Percentiles rank a stretch among this genome's conserved stretches.
Conservation (phyloP, 2,888 invertebrate genomes). For the Pelosia muscerda region DNA sequence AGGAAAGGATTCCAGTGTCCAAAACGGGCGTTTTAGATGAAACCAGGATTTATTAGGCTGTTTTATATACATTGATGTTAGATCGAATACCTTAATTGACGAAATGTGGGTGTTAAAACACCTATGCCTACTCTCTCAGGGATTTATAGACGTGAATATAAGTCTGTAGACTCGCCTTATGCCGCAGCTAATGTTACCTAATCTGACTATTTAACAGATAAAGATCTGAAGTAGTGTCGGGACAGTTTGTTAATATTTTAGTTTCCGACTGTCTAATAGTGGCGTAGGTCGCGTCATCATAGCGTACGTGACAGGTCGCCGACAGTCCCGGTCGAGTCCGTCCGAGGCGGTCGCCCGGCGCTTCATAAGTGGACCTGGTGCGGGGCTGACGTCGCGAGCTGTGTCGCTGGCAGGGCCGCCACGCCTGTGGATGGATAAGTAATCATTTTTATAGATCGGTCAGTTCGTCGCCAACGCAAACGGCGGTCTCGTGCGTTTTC, state of each 20-base stretch:
- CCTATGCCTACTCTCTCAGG: no score
- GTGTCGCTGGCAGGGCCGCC: conserved; percentile 65
- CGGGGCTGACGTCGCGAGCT: conserved; percentile 40
- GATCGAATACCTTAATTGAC: no score
- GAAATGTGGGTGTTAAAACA: no score
- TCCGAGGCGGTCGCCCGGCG: not conserved
- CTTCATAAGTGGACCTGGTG: conserved; percentile 62
- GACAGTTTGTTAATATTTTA: not conserved
- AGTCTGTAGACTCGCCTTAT: not conserved
- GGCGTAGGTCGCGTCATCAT: not conserved
- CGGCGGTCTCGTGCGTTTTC: no score
- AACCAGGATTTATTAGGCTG: no score
- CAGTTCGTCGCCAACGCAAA: no score
- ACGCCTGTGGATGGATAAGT: conserved; percentile 53
- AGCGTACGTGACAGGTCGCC: not conserved
- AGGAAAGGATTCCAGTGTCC: no score
- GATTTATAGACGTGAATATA: not conserved
- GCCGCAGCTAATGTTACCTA: conserved; percentile 8
- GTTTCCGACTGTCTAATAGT: not conserved
- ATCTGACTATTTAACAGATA: conserved; percentile 2
- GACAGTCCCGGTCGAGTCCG: not conserved
- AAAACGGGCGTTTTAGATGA: not conserved
- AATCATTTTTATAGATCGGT: no score
- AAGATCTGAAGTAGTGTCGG: not conserved
- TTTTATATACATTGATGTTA: no score